These are phyloP conservation scores for Scophthalmus maximus DNA, from an alignment of 2,113 vertebrate species.

Conservation along the genomic window DNA sequence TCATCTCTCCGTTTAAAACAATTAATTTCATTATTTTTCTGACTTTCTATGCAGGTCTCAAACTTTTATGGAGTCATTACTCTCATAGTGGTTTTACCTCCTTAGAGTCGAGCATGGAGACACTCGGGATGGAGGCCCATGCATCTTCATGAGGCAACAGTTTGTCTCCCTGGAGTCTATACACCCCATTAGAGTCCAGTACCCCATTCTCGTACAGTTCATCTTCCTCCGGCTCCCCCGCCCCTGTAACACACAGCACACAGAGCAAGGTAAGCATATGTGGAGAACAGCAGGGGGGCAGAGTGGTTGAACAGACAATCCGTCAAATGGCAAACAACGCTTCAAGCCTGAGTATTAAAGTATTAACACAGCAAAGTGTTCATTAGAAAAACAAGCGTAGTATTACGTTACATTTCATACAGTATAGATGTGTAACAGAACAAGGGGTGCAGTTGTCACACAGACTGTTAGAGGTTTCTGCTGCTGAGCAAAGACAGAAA, in stretches of 20 bases:
- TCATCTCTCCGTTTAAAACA: background rate
- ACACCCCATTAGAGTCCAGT: conserved; percentile 82
- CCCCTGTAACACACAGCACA: conserved; percentile 70
- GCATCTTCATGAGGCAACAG: conserved; percentile 83
- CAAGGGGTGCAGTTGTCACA: too few relatives aligned
- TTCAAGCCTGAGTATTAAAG: background rate
- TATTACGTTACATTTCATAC: background rate
- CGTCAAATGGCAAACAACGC: background rate
- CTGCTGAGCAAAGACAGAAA: too few relatives aligned
- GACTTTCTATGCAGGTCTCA: background rate
- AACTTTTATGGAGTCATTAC: background rate
- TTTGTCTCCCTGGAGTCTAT: conserved; percentile 82
- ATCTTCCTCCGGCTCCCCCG: conserved; percentile 85
- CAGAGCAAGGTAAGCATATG: conserved; percentile 1
- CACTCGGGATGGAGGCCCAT: conserved; percentile 84
- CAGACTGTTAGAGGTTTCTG: too few relatives aligned
- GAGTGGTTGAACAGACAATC: background rate
- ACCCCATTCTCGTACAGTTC: conserved; percentile 84
- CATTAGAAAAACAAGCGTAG: background rate
- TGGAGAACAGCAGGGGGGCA: background rate
- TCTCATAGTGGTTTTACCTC: conserved; percentile 72
- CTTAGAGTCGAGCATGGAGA: conserved; percentile 82
- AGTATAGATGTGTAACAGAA: background rate
- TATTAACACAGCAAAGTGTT: background rate
- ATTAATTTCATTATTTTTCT: background rate